Evolutionary conservation across 1,140 invertebrate species (phyloP), one percentile per base, ranked within the genome.

Genomic region (Drosophila funebris): DNA sequence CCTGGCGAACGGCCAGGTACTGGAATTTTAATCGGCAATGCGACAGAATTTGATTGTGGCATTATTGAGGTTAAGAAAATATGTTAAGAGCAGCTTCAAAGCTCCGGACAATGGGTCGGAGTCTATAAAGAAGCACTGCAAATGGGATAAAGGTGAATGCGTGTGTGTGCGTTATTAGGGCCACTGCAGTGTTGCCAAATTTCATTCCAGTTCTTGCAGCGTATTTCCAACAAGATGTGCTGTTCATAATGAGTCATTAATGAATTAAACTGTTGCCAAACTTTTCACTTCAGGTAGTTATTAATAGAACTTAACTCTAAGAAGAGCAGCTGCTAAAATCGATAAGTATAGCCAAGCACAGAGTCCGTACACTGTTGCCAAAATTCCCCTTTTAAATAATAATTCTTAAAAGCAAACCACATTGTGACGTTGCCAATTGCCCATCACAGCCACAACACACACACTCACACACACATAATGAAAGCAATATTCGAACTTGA

Each of bases 41-140:
- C 76, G 73, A 81, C 80, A 85, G 33, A 77, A 76, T 73, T 71
- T 67, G 68, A 80, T 67, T 72, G 77, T 57, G 73, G 60, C 77
- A 81, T 87, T 84, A 81, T 84, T 81, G 81, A 75, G 81, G 81
- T 74, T 84, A 77, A 60, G 53, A 52, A 85, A 81, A 85, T 87
- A 84, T 81, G 68, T 76, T 69, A 79, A 84, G 68, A 48, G 44
- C 22, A 43, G 58, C 22, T 16, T 37, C 64, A 33, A 57, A 16
- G 29, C 58, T 20, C 41, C 16, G 16, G 18, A 16, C 57, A 27
- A 29, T 27, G 14, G 44, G 39, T 46, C 46, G 14, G 11, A 37
- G 41, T 67, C 63, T 29, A 29, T 48, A 67, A 66, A 67, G 22
- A 66, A 67, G 22, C 63, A 68, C 16, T 50, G 16, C 44, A 60